Conservation (phyloP, 2,113 vertebrate species). For the Rhynchomys soricoides region DNA sequence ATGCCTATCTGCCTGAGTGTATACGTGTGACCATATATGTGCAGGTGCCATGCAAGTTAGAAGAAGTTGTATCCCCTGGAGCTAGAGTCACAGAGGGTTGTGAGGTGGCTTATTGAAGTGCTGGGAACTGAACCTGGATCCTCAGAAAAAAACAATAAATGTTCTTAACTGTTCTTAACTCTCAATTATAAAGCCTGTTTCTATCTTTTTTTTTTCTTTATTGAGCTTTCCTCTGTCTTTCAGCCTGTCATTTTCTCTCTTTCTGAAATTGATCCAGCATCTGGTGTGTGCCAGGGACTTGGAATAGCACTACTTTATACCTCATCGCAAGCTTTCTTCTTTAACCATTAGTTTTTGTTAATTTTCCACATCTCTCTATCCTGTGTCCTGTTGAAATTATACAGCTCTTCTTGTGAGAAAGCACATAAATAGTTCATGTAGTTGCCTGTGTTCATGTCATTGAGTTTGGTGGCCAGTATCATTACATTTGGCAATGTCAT, state of each 20-base stretch:
- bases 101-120: rapidly evolving
- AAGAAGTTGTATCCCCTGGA: too few species aligned
- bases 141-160: neutral
- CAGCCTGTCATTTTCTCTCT: neutral
- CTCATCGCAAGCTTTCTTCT: neutral
- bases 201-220: neutral
- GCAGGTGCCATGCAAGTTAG: neutral
- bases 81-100: neutral
- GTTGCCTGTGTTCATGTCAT: neutral
- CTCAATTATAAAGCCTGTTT: neutral
- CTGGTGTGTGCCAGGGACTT: neutral
- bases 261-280: neutral
- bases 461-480: neutral
- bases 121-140: neutral
- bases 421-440: neutral
- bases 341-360: neutral
- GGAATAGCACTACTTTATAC: neutral
- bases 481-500: neutral
- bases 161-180: neutral
- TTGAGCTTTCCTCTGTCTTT: neutral
- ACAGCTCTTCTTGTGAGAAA: neutral
- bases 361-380: neutral
- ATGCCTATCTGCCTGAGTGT: neutral
- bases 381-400: neutral
- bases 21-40: neutral